Percentiles rank a stretch among this genome's conserved stretches.
Evolutionary conservation across 2,888 invertebrate genomes (phyloP).

Genomic region (Sclerodermus sp.): DNA sequence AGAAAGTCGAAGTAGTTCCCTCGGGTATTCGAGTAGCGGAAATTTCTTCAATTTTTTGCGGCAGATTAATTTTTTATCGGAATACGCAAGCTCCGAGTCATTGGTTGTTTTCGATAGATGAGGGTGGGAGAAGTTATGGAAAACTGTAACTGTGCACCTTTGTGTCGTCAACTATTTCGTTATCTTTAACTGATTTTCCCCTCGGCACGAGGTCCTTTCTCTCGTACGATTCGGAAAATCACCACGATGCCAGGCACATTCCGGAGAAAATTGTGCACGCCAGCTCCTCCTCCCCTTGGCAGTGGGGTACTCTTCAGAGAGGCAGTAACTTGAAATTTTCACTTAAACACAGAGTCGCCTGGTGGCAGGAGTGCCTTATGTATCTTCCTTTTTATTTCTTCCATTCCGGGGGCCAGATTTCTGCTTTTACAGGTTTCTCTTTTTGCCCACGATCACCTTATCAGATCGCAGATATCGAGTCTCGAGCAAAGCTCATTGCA

Average conservation of each 20-base stretch:
- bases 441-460: constrained; percentile 4
- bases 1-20: too few relatives aligned
- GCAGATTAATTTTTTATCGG: too few relatives aligned
- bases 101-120: too few relatives aligned
- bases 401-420: constrained; percentile 7
- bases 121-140: too few relatives aligned
- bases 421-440: not conserved
- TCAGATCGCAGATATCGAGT: constrained; percentile 15
- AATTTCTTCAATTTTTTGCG: too few relatives aligned
- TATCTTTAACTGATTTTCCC: too few relatives aligned
- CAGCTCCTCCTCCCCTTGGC: not conserved
- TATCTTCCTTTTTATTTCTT: constrained; percentile 12
- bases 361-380: not conserved
- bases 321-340: constrained; percentile 19
- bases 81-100: too few relatives aligned
- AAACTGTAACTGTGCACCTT: too few relatives aligned
- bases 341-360: constrained; percentile 13
- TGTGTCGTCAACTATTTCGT: too few relatives aligned
- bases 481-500: constrained; percentile 4
- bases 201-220: too few relatives aligned
- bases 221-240: constrained; percentile 7
- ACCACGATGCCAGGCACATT: constrained; percentile 9
- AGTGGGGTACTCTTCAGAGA: constrained; percentile 6
- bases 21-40: too few relatives aligned
- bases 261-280: constrained; percentile 18